These are phyloP conservation scores for Drosophila tripunctata DNA, from an alignment of 2,888 invertebrate genomes.

Conservation along the genomic window DNA sequence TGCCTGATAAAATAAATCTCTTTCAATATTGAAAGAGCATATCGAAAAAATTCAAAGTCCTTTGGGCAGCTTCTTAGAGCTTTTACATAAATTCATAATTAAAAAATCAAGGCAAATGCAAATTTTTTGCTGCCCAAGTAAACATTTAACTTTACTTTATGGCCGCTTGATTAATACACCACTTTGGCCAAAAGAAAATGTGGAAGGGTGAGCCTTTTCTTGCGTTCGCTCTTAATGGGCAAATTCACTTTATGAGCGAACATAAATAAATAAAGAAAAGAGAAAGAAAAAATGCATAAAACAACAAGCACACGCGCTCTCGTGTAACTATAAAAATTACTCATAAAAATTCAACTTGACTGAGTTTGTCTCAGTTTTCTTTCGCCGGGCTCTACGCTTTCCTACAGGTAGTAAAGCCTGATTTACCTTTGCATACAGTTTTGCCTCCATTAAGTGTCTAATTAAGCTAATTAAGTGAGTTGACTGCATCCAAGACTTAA, in stretches of 20 bases:
- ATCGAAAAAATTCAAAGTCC: too few relatives aligned
- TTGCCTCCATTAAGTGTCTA: conserved; percentile 56
- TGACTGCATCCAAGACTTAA: conserved; percentile 31
- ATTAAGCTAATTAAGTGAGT: conserved; percentile 64
- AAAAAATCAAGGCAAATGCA: conserved; percentile 58
- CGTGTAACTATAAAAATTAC: conserved; percentile 48
- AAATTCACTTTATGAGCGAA: conserved; percentile 67
- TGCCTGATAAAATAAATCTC: neutral
- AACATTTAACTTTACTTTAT: conserved; percentile 62
- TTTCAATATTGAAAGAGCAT: neutral
- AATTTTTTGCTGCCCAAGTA: conserved; percentile 47
- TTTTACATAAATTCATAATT: conserved; percentile 54
- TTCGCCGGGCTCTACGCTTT: neutral
- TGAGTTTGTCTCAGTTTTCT: conserved; percentile 13
- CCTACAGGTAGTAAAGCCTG: neutral
- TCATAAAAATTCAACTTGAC: conserved; percentile 57
- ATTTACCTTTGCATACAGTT: conserved; percentile 10
- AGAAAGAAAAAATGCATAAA: conserved; percentile 45
- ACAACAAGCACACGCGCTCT: conserved; percentile 32
- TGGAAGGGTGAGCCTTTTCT: conserved; percentile 21
- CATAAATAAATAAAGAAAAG: conserved; percentile 55
- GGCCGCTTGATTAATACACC: conserved; percentile 65
- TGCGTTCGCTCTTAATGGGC: conserved; percentile 59
- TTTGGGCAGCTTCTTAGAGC: too few relatives aligned
- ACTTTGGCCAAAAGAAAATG: neutral